A percentile compares a stretch with the other conserved stretches of the same genome.
These are phyloP conservation scores for Heterotilapia buettikoferi DNA, from an alignment of 2,113 vertebrate genomes.

Conservation along the genomic window DNA sequence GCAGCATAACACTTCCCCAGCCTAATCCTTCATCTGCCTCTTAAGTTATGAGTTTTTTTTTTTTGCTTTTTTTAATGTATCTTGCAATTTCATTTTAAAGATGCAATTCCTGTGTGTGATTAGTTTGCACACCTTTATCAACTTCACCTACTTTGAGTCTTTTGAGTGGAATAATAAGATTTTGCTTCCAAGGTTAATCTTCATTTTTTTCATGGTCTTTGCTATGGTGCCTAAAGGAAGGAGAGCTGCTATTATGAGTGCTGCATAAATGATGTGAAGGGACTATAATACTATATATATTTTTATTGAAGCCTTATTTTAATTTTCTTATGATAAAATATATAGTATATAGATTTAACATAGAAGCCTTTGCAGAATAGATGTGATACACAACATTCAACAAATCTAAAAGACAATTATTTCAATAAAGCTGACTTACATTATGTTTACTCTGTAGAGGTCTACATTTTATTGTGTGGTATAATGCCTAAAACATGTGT, in stretches of 20 bases:
- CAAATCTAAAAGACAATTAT: background rate
- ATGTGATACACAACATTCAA: background rate
- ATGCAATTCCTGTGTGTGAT: background rate
- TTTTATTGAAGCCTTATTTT: background rate
- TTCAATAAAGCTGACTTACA: background rate
- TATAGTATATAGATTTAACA: background rate
- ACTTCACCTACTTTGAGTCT: background rate
- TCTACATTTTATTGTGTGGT: background rate
- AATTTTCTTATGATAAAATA: background rate
- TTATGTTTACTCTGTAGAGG: background rate
- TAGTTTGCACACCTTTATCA: background rate
- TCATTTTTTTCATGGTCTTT: background rate
- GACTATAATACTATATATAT: background rate
- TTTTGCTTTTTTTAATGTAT: background rate
- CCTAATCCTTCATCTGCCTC: background rate
- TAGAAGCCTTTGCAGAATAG: background rate
- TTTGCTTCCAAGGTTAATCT: background rate
- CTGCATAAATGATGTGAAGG: background rate
- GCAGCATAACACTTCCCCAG: background rate
- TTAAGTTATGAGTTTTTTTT: background rate
- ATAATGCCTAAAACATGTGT: background rate
- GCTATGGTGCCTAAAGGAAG: background rate
- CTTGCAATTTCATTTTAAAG: constrained; percentile 1
- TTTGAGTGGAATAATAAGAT: background rate
- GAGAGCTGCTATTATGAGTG: background rate